These are phyloP conservation scores for Anomalospiza imberbis DNA, from an alignment of 2,797 vertebrate species.

Conservation along the genomic window DNA sequence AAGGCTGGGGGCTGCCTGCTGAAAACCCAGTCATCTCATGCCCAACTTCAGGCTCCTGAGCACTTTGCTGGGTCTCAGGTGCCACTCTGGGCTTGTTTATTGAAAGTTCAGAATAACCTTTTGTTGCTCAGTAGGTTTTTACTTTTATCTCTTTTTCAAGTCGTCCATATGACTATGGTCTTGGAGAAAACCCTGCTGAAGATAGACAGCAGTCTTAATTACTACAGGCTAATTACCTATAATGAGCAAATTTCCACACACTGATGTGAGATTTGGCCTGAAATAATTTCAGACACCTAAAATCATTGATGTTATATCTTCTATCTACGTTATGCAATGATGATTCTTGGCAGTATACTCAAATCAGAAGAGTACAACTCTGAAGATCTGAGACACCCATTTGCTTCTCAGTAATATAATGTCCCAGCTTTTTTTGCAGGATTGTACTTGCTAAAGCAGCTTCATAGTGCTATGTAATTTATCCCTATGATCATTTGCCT, in stretches of 20 bases:
- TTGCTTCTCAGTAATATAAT: neutral
- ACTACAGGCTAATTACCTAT: slow-evolving; percentile 1
- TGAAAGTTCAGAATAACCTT: neutral
- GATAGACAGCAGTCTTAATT: neutral
- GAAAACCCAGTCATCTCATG: neutral
- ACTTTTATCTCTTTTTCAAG: neutral
- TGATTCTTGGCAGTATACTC: neutral
- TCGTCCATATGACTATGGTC: neutral
- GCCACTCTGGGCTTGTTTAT: neutral
- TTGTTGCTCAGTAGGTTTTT: neutral
- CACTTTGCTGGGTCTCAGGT: neutral
- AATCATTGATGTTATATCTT: neutral
- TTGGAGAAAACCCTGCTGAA: neutral
- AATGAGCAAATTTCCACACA: neutral
- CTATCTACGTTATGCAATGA: neutral
- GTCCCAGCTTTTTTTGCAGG: neutral
- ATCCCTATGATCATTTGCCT: neutral
- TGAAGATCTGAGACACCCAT: neutral
- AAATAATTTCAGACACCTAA: neutral
- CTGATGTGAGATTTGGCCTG: neutral
- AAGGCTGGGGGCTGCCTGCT: fast-evolving
- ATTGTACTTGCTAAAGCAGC: neutral
- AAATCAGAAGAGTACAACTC: neutral
- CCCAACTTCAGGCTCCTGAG: neutral
- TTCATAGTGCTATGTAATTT: neutral